Percentiles rank a stretch among this genome's conserved stretches.
Evolutionary conservation across 2,113 vertebrate species (phyloP).

Genomic region (Noctilio leporinus): DNA sequence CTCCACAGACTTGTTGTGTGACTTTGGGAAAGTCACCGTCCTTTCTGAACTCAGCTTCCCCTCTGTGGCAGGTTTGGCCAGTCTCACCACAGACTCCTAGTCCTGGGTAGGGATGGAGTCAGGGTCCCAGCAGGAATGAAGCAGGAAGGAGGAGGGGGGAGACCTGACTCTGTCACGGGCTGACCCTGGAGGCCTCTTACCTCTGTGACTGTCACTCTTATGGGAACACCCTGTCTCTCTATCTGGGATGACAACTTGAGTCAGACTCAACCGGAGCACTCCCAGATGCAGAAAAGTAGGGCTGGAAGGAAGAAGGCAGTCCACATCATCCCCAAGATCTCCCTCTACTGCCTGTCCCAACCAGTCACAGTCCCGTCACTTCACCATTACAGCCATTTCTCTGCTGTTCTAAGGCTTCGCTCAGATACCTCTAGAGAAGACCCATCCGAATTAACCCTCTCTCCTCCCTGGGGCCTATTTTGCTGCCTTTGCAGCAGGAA

Average conservation of each 20-base stretch:
- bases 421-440: neutral
- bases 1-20: neutral
- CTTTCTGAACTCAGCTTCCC: neutral
- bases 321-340: neutral
- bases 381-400: neutral
- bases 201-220: neutral
- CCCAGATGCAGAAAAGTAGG: neutral
- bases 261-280: neutral
- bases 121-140: neutral
- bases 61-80: neutral
- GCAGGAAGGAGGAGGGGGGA: neutral
- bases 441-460: neutral
- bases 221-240: neutral
- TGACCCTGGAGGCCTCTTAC: neutral
- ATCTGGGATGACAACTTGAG: neutral
- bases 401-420: neutral
- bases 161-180: rapidly evolving
- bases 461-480: neutral
- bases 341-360: neutral
- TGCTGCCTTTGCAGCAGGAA: neutral
- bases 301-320: neutral
- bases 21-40: neutral
- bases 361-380: neutral
- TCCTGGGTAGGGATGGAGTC: neutral
- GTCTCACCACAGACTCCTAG: neutral